Evolutionary conservation across 2,797 vertebrate species (phyloP), one percentile per base, ranked within the genome.

Genomic region (Hybognathus amarus): DNA sequence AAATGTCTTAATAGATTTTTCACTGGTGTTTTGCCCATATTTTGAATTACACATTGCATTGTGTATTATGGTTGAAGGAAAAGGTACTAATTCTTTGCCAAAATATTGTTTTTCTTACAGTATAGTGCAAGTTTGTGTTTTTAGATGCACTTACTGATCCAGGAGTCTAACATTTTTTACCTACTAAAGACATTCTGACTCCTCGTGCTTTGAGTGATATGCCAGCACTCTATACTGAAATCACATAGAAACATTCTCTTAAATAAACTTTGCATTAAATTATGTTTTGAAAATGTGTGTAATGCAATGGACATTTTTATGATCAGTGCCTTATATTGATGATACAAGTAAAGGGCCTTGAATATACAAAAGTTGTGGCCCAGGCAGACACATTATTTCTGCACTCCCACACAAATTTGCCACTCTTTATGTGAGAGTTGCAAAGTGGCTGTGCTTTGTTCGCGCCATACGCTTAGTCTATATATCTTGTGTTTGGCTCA

Each of bases 381-480:
- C 50, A 30, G 54, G 54, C 54, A n/a, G 52, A 33, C 52, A 70
- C 17, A 13, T 61, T 42, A 42, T 30, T 64, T 47, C 3, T 11
- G 13, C 13, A 61, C 54, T 61, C 33, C 20, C 54, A 40, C n/a
- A 10, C 36, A 68, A 27, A 54, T 22, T 30, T 36, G 30, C 64
- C 6, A n/a, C n/a, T n/a, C 11, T 50, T 50, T 52, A 68, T 47
- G 33, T 77, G 22, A 68, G 22, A 59, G 64, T 59, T 45, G 42
- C 12, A 64, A 76, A 30, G 5, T 52, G 33, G 24, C 40, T 81
- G 74, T 36, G 42, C 45, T 69, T 64, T 76, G 77, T 80, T 71
- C 30, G 52, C 54, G 36, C 24, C 59, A 38, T 80, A 81, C 73
- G 59, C 67, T 85, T 77, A 78, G 33, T 77, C 67, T 69, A 20